Percentiles rank a stretch among this genome's conserved stretches.
Evolutionary conservation across 2,113 vertebrate species (phyloP).

Genomic region (Furnarius figulus): DNA sequence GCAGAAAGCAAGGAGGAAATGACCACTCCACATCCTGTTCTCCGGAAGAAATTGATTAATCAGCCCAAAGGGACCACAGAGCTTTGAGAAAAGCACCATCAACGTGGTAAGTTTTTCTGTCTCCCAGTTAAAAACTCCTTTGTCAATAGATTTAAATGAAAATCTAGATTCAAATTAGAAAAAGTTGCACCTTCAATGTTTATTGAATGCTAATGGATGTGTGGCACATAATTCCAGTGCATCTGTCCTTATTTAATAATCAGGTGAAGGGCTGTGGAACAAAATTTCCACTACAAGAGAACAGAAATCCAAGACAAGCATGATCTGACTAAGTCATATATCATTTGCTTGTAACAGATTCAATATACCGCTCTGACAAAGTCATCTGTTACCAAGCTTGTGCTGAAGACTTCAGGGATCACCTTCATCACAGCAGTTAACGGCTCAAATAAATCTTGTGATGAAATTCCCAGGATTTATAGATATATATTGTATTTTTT

Average conservation of each 20-base stretch:
- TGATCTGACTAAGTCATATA: not conserved
- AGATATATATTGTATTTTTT: too few species aligned
- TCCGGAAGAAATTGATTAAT: conserved; percentile 19
- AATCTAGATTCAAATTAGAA: not conserved
- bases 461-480: not conserved
- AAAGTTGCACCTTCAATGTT: not conserved
- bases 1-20: not conserved
- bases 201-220: not conserved
- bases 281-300: not conserved
- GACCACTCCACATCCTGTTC: not conserved
- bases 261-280: not conserved
- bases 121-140: not conserved
- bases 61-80: not conserved
- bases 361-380: not conserved
- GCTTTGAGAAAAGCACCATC: not conserved
- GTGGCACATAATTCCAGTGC: not conserved
- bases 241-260: not conserved
- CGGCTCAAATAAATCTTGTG: not conserved
- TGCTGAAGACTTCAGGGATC: conserved; percentile 33
- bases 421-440: conserved; percentile 11
- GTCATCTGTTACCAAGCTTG: conserved; percentile 49
- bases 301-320: conserved; percentile 31
- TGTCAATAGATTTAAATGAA: not conserved
- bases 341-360: conserved; percentile 34
- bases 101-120: not conserved